Evolutionary conservation across 92 coral and sea anemone genomes (phyloP), one percentile per base, ranked within the genome.

Genomic region (Heteractis magnifica): DNA sequence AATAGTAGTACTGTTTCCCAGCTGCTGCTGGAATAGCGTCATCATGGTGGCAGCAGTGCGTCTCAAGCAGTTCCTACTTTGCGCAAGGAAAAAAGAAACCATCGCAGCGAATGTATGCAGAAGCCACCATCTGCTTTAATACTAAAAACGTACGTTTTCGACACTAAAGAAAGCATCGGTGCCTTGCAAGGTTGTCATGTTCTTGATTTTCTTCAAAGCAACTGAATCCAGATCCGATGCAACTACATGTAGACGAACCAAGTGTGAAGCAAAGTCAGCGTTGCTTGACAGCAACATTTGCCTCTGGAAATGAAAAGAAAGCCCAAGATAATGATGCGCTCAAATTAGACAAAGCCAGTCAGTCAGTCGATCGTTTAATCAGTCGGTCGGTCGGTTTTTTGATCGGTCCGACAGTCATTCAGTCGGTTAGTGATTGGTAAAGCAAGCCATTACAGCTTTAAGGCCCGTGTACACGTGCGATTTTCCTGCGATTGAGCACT

Each of bases 111-210:
- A 59, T 13, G 65, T 48, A 74, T 41, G 41, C 10, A 6, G 13
- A 34, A 75, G 3, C 5, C 16, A 49, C n/a, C 44, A 34, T 75
- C 58, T 73, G n/a, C 34, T 23, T 14, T 41, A n/a, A 72, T 48
- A 16, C 23, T 23, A 14, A 26, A 49, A 9, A 49, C 82, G 73
- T 79, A 92, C 96, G 80, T 88, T 89, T 59, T 90, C 72, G 26
- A 71, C 78, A 14, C 89, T 86, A 73, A 91, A 82, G 48, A 65
- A 56, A 18, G 94, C 97, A 83, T 84, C 68, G 16, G 90, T 64
- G 51, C 98, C 98, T 77, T 95, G 94, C 19, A 93, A 86, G 6
- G 98, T 93, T 34, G 95, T 86, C 18, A 93, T 86, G 49, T 21
- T 44, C 83, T 84, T 87, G 72, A 41, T 71, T 51, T 78, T 79